Conservation (phyloP, 2,113 vertebrate species). For the Pelusios castaneus region DNA sequence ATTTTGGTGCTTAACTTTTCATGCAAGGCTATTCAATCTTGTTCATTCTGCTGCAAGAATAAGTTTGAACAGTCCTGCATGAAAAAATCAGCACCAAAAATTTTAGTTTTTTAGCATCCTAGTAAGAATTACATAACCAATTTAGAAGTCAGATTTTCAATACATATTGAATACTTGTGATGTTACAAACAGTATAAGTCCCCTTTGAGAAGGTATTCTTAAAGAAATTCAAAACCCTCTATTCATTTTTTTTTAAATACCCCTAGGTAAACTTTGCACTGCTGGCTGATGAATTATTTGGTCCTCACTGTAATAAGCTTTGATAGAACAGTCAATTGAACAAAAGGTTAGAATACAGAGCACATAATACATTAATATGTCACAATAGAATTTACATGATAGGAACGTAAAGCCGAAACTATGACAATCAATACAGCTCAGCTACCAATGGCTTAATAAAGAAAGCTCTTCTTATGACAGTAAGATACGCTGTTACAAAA, state of each 20-base stretch:
- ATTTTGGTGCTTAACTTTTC: not conserved
- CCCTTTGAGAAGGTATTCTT: conserved; percentile 16
- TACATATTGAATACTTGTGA: conserved; percentile 9
- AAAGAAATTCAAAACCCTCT: conserved; percentile 17
- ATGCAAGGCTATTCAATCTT: not conserved
- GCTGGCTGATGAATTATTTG: not conserved
- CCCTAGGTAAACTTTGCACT: conserved; percentile 1
- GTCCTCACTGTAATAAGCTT: not conserved
- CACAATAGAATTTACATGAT: conserved; percentile 17
- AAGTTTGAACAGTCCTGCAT: not conserved
- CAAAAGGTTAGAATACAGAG: not conserved
- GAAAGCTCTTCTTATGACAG: not conserved
- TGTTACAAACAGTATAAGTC: conserved; percentile 16
- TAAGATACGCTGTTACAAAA: not conserved
- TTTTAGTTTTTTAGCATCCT: not conserved
- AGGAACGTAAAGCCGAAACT: not conserved
- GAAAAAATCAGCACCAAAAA: not conserved
- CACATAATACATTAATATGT: not conserved
- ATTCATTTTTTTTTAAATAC: conserved; percentile 19
- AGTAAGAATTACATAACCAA: not conserved
- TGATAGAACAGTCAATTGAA: not conserved
- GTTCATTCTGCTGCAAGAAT: not conserved
- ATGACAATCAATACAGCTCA: not conserved
- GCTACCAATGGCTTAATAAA: not conserved
- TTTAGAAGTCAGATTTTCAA: not conserved